Percentiles rank a stretch among this genome's conserved stretches.
Conservation (phyloP, 2,888 invertebrate species). For the Campoletis raptor region DNA sequence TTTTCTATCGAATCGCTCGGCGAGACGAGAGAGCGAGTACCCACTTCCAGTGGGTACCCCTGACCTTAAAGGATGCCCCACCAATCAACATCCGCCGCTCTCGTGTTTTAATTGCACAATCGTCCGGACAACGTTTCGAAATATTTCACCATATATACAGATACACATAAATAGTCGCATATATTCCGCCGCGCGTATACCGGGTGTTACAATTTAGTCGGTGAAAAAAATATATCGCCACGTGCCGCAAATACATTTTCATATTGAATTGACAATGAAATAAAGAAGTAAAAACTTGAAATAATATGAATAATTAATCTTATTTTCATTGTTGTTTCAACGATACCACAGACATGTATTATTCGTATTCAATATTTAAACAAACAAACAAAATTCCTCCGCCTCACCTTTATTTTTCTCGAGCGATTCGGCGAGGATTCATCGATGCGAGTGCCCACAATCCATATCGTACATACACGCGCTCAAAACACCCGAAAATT, state of each 20-base stretch:
- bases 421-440: constrained; percentile 35
- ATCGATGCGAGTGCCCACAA: constrained; percentile 8
- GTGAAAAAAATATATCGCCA: too few relatives aligned
- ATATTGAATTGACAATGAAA: too few relatives aligned
- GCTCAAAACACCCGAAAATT: too few relatives aligned
- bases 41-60: constrained; percentile 78
- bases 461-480: background rate
- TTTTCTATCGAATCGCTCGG: background rate
- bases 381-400: background rate
- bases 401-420: constrained; percentile 18
- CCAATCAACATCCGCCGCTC: constrained; percentile 64
- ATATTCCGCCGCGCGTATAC: background rate
- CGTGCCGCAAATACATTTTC: too few relatives aligned
- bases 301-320: too few relatives aligned
- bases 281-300: too few relatives aligned
- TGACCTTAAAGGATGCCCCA: constrained; percentile 80
- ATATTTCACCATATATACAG: constrained; percentile 66
- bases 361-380: too few relatives aligned
- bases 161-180: too few relatives aligned
- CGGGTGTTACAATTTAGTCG: background rate
- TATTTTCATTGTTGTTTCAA: too few relatives aligned
- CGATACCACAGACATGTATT: too few relatives aligned
- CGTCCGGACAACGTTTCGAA: constrained; percentile 79
- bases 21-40: constrained; percentile 28
- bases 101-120: constrained; percentile 78